phyloP scores from a whole-genome alignment of 2,797 vertebrate species.

The Rhabdophis nuchalis region DNA sequence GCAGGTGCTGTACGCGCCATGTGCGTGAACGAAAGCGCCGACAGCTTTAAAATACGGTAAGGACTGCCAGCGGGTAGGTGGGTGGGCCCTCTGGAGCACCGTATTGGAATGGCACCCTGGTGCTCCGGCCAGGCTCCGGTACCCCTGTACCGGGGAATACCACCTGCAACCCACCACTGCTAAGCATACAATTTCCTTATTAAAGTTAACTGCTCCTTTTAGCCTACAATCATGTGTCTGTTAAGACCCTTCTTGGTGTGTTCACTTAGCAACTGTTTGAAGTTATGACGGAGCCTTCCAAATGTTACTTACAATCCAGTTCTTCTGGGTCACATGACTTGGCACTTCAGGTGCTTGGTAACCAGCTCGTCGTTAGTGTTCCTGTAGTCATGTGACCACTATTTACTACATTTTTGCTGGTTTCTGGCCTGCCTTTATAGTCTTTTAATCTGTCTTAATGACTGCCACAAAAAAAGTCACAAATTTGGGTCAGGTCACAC shows the following conservation, averaged over 20 bases:
- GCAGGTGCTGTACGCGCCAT: too few species aligned
- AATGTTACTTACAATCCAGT: not conserved
- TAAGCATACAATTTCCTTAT: not conserved
- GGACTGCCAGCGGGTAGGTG: too few species aligned
- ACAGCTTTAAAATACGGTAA: too few species aligned
- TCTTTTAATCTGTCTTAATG: not conserved
- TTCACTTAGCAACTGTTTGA: not conserved
- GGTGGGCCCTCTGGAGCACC: too few species aligned
- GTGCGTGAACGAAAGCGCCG: too few species aligned
- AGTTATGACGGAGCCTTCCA: not conserved
- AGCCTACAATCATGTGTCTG: not conserved
- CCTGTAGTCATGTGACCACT: not conserved
- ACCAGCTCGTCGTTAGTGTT: not conserved
- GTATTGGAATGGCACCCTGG: too few species aligned
- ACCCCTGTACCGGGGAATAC: too few species aligned
- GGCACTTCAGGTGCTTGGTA: not conserved
- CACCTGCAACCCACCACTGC: too few species aligned
- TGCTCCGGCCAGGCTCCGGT: too few species aligned
- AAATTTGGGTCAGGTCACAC: not conserved
- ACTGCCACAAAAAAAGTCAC: not conserved
- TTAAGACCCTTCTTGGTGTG: not conserved
- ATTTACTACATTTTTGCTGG: not conserved
- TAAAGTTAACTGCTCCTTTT: not conserved
- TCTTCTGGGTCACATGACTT: not conserved
- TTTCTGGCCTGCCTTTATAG: not conserved